Base-by-base conservation (phyloP, 2,888 invertebrate species). In the Drosophila siamana region DNA sequence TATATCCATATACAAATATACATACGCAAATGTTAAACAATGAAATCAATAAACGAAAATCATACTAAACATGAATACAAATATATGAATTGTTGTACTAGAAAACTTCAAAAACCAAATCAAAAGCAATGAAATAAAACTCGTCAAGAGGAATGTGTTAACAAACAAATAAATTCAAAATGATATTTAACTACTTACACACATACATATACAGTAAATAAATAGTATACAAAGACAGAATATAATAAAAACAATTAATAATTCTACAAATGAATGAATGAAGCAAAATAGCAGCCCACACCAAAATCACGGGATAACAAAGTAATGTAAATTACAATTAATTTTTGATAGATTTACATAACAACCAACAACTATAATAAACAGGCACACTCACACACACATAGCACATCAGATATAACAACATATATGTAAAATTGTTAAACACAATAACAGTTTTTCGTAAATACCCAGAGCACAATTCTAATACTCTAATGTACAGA, bases 91-190 rank as follows among this genome's bases (percentile, higher is more conserved):
- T 67, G 71, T 75, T 74, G 51, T 60, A 52, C 65, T 63, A 70
- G 52, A 38, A 46, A 50, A 63, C 61, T 24, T 63, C 63, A 69
- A 68, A 36, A 59, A 41, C 57, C 68, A 69, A 75, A 71, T 70
- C 50, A 81, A 78, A 84, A 78, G 73, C 80, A 83, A 76, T 79
- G 76, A 80, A 80, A 77, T 78, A 74, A 74, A 87, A 86, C 90
- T 89, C 90, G 90, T 90, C 90, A 90, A 89, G 89, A 88, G 89
- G 80, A 88, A 89, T 89, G 90, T 89, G 90, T 90, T 90, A 89
- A 74, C 56, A 62, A 59, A 62, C 46, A 48, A 72, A 52, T 60
- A 74, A 84, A 79, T 69, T 68, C 64, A 69, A 65, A 69, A 69
- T 24, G 60, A 70, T 80, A 82, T 78, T 71, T 68, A 79, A 73